phyloP scores from a whole-genome alignment of 2,113 vertebrate genomes.

The Lichenostomus cassidix region DNA sequence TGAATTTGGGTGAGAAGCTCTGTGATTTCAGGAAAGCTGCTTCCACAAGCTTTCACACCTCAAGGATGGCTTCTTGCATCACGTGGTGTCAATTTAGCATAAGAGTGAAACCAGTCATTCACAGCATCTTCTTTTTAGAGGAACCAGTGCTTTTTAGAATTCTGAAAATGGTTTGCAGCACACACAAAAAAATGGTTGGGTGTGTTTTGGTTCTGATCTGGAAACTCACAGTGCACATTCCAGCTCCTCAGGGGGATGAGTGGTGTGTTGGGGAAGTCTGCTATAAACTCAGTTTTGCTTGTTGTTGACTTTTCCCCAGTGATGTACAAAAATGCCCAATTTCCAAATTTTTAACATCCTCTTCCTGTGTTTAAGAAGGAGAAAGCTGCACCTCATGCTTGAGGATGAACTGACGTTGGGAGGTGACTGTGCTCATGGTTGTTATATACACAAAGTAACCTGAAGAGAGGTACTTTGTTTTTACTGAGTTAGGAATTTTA shows the following conservation, averaged over 20 bases:
- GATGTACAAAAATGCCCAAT: neutral
- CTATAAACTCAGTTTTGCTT: neutral
- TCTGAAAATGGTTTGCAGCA: neutral
- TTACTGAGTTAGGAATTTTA: neutral
- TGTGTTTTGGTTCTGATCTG: neutral
- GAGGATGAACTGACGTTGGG: neutral
- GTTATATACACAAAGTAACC: neutral
- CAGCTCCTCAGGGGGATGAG: neutral
- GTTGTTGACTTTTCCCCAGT: neutral
- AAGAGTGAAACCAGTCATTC: neutral
- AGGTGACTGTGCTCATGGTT: neutral
- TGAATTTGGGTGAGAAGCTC: constrained; percentile 8
- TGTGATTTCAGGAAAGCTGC: neutral
- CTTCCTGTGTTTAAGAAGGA: neutral
- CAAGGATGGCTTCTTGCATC: neutral
- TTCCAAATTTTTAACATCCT: neutral
- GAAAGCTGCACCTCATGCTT: fast-evolving
- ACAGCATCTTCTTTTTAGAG: neutral
- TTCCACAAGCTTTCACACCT: neutral
- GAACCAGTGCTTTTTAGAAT: neutral
- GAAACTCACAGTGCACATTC: neutral
- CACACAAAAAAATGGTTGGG: neutral
- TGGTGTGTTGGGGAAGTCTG: neutral
- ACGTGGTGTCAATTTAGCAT: neutral
- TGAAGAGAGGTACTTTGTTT: neutral